Conservation (phyloP, 2,888 invertebrate genomes). For the Sphaerophoria taeniata region DNA sequence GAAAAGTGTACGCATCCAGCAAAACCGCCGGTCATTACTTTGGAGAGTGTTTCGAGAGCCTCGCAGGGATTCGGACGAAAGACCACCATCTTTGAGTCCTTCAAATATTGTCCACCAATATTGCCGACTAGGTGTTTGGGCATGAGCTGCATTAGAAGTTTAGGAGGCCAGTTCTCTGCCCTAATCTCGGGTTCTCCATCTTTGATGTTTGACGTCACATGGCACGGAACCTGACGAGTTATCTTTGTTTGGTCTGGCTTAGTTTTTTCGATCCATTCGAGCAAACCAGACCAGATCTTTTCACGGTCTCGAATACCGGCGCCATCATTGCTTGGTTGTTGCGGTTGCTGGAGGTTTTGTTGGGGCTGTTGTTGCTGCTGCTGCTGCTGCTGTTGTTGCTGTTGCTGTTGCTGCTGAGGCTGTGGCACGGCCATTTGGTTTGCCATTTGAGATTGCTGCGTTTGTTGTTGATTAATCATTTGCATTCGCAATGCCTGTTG, state of each 20-base stretch:
- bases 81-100: slow-evolving; percentile 95
- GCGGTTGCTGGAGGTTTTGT: slow-evolving; percentile 48
- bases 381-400: slow-evolving; percentile 77
- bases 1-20: slow-evolving; percentile 98
- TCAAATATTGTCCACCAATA: slow-evolving; percentile 93
- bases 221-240: slow-evolving; percentile 89
- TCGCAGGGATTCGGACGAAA: slow-evolving; percentile 95
- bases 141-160: slow-evolving; percentile 96
- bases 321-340: slow-evolving; percentile 69
- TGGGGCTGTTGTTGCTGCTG: slow-evolving; percentile 76
- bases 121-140: slow-evolving; percentile 95
- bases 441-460: slow-evolving; percentile 77
- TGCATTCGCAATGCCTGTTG: slow-evolving; percentile 80
- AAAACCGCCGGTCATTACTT: slow-evolving; percentile 96
- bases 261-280: slow-evolving; percentile 97
- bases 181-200: slow-evolving; percentile 96
- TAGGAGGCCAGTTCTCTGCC: slow-evolving; percentile 96
- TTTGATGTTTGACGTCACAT: slow-evolving; percentile 87
- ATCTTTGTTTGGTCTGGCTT: slow-evolving; percentile 92
- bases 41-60: slow-evolving; percentile 93
- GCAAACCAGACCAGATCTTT: slow-evolving; percentile 89
- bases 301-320: slow-evolving; percentile 78
- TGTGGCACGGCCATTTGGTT: slow-evolving; percentile 76
- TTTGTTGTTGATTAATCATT: slow-evolving; percentile 79
- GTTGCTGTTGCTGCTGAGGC: slow-evolving; percentile 77